Conservation (phyloP, 2,888 invertebrate genomes). For the Masnerella sp. region DNA sequence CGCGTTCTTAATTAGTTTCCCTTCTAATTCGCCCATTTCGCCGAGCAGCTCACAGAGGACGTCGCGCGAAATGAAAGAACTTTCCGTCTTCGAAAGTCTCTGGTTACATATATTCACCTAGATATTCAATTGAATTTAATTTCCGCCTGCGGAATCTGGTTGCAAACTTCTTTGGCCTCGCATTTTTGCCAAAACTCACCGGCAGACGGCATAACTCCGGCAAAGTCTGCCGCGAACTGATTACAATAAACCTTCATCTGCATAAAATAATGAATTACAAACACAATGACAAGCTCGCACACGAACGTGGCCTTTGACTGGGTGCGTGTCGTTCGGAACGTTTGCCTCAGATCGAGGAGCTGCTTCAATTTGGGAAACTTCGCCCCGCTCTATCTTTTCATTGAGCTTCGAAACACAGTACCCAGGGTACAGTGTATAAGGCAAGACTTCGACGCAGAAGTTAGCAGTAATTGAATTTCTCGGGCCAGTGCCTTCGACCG, state of each 20-base stretch:
- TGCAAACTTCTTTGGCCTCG: not conserved
- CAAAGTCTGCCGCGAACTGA: constrained; percentile 26
- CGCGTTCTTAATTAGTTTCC: too few relatives aligned
- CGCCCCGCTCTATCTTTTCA: constrained; percentile 58
- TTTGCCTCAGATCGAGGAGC: constrained; percentile 57
- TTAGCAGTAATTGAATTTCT: constrained; percentile 77
- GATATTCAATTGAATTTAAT: constrained; percentile 3
- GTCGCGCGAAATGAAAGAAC: too few relatives aligned
- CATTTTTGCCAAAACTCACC: constrained; percentile 26
- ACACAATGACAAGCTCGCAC: constrained; percentile 49
- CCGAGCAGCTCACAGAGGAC: too few relatives aligned
- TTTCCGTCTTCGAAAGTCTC: too few relatives aligned
- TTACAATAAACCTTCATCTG: constrained; percentile 55
- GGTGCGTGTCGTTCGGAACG: constrained; percentile 56
- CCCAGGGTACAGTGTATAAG: constrained; percentile 60
- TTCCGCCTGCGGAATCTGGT: not conserved
- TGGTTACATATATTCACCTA: too few relatives aligned
- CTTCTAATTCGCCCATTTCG: too few relatives aligned
- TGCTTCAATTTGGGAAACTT: constrained; percentile 59
- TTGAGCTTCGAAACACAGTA: constrained; percentile 63
- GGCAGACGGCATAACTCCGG: constrained; percentile 18
- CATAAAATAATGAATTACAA: constrained; percentile 58
- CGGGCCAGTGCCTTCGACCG: constrained; percentile 75
- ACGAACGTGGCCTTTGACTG: constrained; percentile 33
- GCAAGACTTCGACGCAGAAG: constrained; percentile 74